These are phyloP conservation scores for Manis pentadactyla DNA, from an alignment of 2,797 vertebrate species.

Conservation along the genomic window DNA sequence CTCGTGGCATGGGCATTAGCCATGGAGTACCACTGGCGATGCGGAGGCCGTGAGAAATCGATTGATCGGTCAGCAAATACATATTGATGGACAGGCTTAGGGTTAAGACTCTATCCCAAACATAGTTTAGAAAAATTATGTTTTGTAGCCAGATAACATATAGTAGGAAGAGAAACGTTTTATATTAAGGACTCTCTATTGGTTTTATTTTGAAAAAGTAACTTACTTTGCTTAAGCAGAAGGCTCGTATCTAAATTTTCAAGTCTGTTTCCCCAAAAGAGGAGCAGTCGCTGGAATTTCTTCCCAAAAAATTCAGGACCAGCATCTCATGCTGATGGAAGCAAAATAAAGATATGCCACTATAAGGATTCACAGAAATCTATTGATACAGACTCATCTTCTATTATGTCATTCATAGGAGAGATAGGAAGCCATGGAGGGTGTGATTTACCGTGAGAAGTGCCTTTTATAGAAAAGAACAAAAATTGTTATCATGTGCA, in stretches of 20 bases:
- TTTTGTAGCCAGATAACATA: not conserved
- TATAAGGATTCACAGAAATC: accelerated
- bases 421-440: not conserved
- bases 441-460: accelerated
- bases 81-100: accelerated
- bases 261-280: too few species aligned
- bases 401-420: accelerated
- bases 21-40: accelerated
- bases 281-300: not conserved
- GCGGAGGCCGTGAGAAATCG: accelerated
- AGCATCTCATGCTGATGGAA: accelerated
- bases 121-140: not conserved
- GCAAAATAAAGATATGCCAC: not conserved
- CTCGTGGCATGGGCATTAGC: accelerated
- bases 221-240: not conserved
- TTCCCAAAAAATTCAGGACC: not conserved
- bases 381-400: accelerated
- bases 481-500: accelerated
- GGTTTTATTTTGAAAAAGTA: not conserved
- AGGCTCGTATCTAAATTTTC: accelerated
- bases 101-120: too few species aligned
- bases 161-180: not conserved
- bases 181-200: not conserved
- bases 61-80: accelerated
- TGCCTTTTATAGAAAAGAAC: too few species aligned